phyloP scores from a whole-genome alignment of 2,113 vertebrate species.

The Calyptommatus sinebrachiatus region DNA sequence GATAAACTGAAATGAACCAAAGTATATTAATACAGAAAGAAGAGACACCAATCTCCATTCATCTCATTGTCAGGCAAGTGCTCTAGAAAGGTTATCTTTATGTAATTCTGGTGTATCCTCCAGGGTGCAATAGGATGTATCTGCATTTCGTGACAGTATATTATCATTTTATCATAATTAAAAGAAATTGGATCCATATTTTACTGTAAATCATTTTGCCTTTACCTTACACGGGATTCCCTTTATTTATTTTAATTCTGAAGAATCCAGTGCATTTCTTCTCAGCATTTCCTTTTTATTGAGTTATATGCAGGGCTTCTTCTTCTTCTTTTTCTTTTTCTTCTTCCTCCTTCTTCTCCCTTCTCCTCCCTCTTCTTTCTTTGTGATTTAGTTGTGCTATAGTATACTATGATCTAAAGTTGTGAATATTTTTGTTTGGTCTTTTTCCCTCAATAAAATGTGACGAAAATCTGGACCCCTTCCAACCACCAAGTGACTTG shows the following conservation, averaged over 20 bases:
- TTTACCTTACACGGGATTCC: too few relatives aligned
- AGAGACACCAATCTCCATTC: constrained; percentile 26
- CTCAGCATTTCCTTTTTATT: too few relatives aligned
- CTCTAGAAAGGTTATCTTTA: constrained; percentile 26
- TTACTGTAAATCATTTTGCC: neutral
- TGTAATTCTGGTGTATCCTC: constrained; percentile 15
- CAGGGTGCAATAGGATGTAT: constrained; percentile 16
- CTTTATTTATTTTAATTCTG: too few relatives aligned
- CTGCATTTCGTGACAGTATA: constrained; percentile 24
- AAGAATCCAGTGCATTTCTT: neutral
- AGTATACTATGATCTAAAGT: neutral
- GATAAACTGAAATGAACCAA: neutral
- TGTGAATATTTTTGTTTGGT: too few relatives aligned
- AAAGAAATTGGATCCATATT: constrained; percentile 5
- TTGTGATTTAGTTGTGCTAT: too few relatives aligned
- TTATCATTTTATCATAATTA: constrained; percentile 34
- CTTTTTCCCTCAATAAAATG: neutral
- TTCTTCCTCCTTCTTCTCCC: too few relatives aligned
- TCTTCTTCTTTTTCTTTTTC: too few relatives aligned
- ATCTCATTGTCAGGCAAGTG: constrained; percentile 35
- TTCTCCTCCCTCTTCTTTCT: neutral
- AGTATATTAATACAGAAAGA: neutral
- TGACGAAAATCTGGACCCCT: neutral
- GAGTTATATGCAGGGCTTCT: too few relatives aligned
- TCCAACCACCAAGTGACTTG: neutral